phyloP scores from a whole-genome alignment of 2,888 invertebrate genomes.

The Nomada flava region DNA sequence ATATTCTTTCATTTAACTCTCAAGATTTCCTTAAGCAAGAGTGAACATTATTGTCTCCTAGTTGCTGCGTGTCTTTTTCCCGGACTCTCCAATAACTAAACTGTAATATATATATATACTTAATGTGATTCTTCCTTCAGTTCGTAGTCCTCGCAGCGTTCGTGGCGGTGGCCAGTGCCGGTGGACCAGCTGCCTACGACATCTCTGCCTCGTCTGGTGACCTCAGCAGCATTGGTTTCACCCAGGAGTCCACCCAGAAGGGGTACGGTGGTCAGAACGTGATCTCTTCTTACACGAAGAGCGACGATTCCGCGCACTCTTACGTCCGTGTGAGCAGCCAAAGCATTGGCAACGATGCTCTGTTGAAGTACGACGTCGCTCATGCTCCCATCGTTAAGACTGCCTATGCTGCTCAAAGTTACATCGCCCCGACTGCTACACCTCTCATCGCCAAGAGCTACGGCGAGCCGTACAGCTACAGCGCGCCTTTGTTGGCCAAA shows the following conservation, averaged over 20 bases:
- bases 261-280: slow-evolving; percentile 78
- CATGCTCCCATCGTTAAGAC: slow-evolving; percentile 61
- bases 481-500: slow-evolving; percentile 31
- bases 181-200: slow-evolving; percentile 75
- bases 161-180: slow-evolving; percentile 71
- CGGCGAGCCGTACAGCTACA: slow-evolving; percentile 57
- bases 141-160: slow-evolving; percentile 72
- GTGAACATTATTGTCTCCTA: not conserved
- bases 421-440: slow-evolving; percentile 12
- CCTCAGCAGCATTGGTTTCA: slow-evolving; percentile 73
- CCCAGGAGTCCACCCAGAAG: slow-evolving; percentile 78
- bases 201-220: slow-evolving; percentile 75
- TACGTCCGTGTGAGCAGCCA: slow-evolving; percentile 76
- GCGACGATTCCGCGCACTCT: slow-evolving; percentile 76
- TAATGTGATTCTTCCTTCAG: slow-evolving; percentile 45
- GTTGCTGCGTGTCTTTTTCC: not conserved
- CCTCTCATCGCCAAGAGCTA: slow-evolving; percentile 54
- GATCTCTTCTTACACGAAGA: slow-evolving; percentile 73
- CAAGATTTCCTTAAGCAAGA: not conserved
- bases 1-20: not conserved
- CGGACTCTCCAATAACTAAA: no score
- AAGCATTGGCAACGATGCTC: slow-evolving; percentile 74
- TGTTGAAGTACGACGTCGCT: slow-evolving; percentile 58
- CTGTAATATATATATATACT: no score
- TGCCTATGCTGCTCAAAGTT: slow-evolving; percentile 32